Base-by-base conservation (phyloP, 2,797 vertebrate genomes). In the Tolypeutes matacus region DNA sequence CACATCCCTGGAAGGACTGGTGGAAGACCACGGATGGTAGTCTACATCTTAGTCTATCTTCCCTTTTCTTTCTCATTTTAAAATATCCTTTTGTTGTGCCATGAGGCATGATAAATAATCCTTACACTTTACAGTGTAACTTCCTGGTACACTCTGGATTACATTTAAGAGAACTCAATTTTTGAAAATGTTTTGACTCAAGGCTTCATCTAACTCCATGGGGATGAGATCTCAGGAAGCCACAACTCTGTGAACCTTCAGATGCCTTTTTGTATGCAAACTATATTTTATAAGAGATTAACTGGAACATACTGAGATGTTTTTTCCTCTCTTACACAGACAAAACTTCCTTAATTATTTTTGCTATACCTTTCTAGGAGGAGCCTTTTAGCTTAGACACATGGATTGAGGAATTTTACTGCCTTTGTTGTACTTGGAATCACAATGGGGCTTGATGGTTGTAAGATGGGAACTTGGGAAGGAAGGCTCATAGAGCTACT, bases 131-230 rank as follows among this genome's bases (percentile, higher is more conserved):
- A 31, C 1, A 90, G 42, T 39, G 42, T 25, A 49, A n/a, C 49
- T 85, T 89, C 70, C 53, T 29, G 58, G 64, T 49, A 83, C 7
- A 60, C 4, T 17, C 53, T 46, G 27, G 39, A 72, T 15, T 46
- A 7, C 42, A 27, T 76, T 93, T 75, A 94, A 91, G 58, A 76
- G 83, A 64, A 60, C 60, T 70, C 31, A 72, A 56, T 46, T 91
- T 70, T 76, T 39, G 36, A 89, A 82, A 60, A 51, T 58, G 5
- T 75, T 90, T 75, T 39, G 11, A 64, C 9, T 46, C 7, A 70
- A 23, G 21, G 20, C 27, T 84, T 89, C 23, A 36, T 29, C 3
- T 76, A 92, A 80, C 9, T 78, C 65, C 34, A 64, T 1, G 18
- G 15, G 31, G 2, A 64, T 76, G 82, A 75, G 17, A 13, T 11